phyloP scores from a whole-genome alignment of 2,797 vertebrate species.

The Paguma larvata region DNA sequence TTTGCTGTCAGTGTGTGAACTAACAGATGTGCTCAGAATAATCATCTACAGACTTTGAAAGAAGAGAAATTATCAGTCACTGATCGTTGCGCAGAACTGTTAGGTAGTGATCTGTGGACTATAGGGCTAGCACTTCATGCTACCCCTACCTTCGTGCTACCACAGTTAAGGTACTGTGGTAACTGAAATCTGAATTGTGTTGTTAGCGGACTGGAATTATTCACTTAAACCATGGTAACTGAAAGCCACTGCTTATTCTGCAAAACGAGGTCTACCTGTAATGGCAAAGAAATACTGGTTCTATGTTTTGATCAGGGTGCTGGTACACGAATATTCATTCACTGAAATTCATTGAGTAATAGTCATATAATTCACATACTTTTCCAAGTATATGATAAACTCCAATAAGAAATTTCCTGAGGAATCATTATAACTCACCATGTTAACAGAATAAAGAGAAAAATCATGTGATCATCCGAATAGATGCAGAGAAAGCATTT shows the following conservation, averaged over 20 bases:
- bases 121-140: background rate
- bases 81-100: background rate
- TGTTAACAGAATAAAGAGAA: background rate
- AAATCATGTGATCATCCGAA: background rate
- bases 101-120: background rate
- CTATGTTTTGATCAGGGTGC: background rate
- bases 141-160: too few species aligned
- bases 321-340: background rate
- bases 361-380: background rate
- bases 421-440: background rate
- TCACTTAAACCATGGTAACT: background rate
- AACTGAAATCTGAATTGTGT: background rate
- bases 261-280: background rate
- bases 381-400: background rate
- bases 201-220: background rate
- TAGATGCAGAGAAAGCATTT: background rate
- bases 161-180: background rate
- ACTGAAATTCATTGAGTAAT: background rate
- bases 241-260: background rate
- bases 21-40: background rate
- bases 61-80: background rate
- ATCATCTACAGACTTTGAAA: background rate
- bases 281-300: background rate
- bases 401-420: background rate
- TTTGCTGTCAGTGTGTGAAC: background rate